These are phyloP conservation scores for Takifugu bimaculatus DNA, from an alignment of 2,113 vertebrate genomes.

Conservation along the genomic window DNA sequence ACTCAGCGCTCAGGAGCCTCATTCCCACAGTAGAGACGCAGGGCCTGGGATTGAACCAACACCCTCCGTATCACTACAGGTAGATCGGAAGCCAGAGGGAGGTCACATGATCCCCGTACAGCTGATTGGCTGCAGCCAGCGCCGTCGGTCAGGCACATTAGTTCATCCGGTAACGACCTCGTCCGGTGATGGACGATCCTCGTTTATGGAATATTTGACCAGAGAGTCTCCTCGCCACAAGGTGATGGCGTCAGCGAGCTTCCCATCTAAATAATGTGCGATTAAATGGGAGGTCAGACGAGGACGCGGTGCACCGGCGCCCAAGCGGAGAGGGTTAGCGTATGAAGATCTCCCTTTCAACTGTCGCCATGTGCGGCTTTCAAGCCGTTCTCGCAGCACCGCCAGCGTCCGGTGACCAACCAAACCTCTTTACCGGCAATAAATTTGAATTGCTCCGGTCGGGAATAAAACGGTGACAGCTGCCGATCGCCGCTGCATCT, in stretches of 20 bases:
- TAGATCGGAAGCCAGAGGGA: constrained; percentile 17
- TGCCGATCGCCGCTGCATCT: neutral
- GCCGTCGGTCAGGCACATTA: no score
- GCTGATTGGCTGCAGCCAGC: constrained; percentile 15
- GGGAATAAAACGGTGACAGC: neutral
- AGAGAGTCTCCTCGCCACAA: neutral
- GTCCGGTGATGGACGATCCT: constrained; percentile 9
- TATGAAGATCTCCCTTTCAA: neutral
- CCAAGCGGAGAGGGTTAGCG: no score
- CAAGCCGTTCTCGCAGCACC: no score
- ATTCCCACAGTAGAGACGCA: no score
- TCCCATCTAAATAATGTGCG: neutral
- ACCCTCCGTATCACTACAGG: no score
- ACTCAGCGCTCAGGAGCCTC: no score
- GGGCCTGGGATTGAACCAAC: no score
- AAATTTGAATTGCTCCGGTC: neutral
- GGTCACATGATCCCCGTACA: constrained; percentile 15
- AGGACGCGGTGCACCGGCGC: neutral
- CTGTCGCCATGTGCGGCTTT: no score
- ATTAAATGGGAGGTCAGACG: neutral
- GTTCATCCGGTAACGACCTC: constrained; percentile 19
- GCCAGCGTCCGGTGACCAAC: neutral
- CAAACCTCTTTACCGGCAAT: neutral
- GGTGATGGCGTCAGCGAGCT: neutral
- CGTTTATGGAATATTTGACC: constrained; percentile 7